Conservation (phyloP, 2,113 vertebrate species). For the Centropristis striata region DNA sequence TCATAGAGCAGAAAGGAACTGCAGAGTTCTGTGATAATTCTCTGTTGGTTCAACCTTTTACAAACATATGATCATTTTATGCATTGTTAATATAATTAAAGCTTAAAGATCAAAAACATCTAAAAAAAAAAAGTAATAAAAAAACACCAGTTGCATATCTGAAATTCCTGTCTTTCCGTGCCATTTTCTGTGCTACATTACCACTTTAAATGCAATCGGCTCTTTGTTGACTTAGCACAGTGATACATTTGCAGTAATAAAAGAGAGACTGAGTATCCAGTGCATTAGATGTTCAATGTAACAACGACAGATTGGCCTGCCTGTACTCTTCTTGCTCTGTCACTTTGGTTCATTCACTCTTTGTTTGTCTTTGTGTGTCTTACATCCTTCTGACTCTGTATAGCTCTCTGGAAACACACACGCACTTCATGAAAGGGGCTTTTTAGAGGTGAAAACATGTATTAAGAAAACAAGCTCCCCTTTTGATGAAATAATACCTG, state of each 20-base stretch:
- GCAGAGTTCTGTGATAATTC: not conserved
- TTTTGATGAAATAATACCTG: constrained; percentile 64
- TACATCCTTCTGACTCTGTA: constrained; percentile 3
- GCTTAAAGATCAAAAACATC: not conserved
- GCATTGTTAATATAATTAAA: not conserved
- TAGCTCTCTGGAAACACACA: not conserved
- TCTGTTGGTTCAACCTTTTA: no score
- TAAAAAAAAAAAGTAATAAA: not conserved
- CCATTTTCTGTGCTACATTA: not conserved
- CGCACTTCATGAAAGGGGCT: not conserved
- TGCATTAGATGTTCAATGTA: not conserved
- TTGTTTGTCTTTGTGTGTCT: not conserved
- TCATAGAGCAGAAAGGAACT: not conserved
- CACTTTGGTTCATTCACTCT: constrained; percentile 4
- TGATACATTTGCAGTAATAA: not conserved
- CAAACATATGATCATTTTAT: no score
- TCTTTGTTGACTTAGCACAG: not conserved
- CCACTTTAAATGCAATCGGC: not conserved
- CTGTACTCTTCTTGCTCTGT: not conserved
- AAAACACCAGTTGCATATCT: not conserved
- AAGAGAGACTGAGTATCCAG: not conserved
- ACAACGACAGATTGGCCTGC: not conserved
- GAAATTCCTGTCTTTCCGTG: not conserved
- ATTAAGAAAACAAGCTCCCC: constrained; percentile 49
- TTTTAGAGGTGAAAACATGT: constrained; percentile 35